Conservation (phyloP, 2,113 vertebrate species). For the Scomber japonicus region DNA sequence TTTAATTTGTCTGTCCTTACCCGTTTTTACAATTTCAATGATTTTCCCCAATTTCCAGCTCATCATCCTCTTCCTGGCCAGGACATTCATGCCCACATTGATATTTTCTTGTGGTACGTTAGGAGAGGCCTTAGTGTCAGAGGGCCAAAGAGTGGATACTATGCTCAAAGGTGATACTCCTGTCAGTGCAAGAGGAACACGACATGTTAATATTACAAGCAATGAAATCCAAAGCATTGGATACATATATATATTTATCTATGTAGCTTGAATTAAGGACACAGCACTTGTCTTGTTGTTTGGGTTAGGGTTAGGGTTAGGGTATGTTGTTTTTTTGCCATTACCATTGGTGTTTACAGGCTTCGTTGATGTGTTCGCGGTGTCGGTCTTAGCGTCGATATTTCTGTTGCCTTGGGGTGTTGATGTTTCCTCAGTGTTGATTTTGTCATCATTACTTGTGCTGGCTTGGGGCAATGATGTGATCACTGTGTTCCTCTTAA, state of each 20-base stretch:
- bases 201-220: neutral
- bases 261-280: too few species aligned
- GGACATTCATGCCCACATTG: constrained; percentile 86
- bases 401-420: neutral
- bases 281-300: neutral
- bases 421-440: neutral
- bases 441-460: neutral
- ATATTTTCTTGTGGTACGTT: constrained; percentile 87
- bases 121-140: constrained; percentile 1
- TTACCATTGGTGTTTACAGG: neutral
- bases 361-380: neutral
- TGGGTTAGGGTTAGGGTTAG: neutral
- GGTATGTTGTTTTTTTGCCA: neutral
- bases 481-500: neutral
- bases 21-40: constrained; percentile 87
- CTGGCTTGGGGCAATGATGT: neutral
- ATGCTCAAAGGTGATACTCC: neutral
- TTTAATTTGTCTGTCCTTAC: constrained; percentile 69
- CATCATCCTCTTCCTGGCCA: constrained; percentile 90
- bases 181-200: neutral
- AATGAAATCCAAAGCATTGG: neutral
- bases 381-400: too few species aligned
- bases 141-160: neutral
- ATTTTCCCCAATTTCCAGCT: constrained; percentile 92
- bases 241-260: too few species aligned